Evolutionary conservation across 2,888 invertebrate species (phyloP).

Genomic region (Acleris laterana): DNA sequence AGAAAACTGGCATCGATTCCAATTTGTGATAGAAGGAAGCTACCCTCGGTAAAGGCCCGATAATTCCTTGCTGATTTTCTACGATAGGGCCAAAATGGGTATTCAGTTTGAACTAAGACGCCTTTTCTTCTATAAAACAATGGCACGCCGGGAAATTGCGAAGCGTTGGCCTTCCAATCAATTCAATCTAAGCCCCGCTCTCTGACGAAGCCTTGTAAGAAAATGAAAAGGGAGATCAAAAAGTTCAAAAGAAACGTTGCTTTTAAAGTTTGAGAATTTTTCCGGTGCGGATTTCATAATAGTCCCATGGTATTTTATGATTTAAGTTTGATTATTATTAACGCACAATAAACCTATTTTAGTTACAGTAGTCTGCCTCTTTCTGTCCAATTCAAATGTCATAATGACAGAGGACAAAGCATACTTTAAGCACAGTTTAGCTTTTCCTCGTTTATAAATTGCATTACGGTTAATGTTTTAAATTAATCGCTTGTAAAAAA

Average conservation of each 20-base stretch:
- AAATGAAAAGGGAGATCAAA: conserved; percentile 5
- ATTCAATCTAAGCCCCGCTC: conserved; percentile 9
- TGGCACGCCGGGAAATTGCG: conserved; percentile 8
- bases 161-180: conserved; percentile 14
- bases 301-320: too few species aligned
- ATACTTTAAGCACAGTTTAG: too few species aligned
- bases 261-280: background rate
- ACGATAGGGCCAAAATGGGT: conserved; percentile 21
- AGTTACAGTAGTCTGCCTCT: too few species aligned
- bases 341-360: too few species aligned
- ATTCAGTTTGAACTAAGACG: conserved; percentile 27
- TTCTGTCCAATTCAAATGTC: too few species aligned
- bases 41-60: conserved; percentile 3
- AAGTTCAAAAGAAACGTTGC: background rate
- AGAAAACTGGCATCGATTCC: background rate
- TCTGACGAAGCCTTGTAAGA: conserved; percentile 5
- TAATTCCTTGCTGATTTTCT: conserved; percentile 26
- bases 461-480: too few species aligned
- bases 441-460: too few species aligned
- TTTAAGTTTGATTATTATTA: too few species aligned
- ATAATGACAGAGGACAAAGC: too few species aligned
- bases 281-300: too few species aligned
- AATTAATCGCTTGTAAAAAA: too few species aligned
- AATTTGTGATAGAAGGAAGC: background rate
- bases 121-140: conserved; percentile 27